Conservation (phyloP, 2,888 invertebrate species). For the Coenonympha arcania region DNA sequence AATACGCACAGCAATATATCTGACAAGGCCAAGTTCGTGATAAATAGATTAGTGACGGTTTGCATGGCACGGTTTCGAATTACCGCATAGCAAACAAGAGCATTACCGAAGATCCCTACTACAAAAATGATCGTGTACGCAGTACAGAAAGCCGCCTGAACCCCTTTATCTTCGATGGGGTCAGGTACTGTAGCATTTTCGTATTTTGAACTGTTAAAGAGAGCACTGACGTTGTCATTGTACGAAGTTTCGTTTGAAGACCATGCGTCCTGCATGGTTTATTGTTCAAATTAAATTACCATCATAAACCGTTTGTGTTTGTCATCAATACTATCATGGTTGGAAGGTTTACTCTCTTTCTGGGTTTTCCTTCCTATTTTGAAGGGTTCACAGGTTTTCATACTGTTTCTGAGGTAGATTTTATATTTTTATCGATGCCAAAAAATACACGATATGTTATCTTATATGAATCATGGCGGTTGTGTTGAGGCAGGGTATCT, state of each 20-base stretch:
- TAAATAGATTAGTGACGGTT: conserved; percentile 93
- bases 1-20: conserved; percentile 89
- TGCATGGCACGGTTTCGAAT: conserved; percentile 90
- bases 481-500: conserved; percentile 1
- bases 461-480: background rate
- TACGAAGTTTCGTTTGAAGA: conserved; percentile 39
- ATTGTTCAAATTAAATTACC: conserved; percentile 47
- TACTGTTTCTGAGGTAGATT: conserved; percentile 17
- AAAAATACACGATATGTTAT: background rate
- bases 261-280: conserved; percentile 65
- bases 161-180: conserved; percentile 77
- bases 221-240: conserved; percentile 39
- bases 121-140: conserved; percentile 86
- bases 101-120: conserved; percentile 86
- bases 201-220: conserved; percentile 38
- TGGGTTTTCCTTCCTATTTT: conserved; percentile 26
- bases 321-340: conserved; percentile 47
- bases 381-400: conserved; percentile 20
- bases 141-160: conserved; percentile 82
- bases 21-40: conserved; percentile 90
- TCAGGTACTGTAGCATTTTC: conserved; percentile 49
- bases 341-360: conserved; percentile 30
- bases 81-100: conserved; percentile 90
- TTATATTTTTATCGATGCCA: background rate
- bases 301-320: conserved; percentile 58